Evolutionary conservation across 2,888 invertebrate genomes (phyloP), one percentile per base, ranked within the genome.

Genomic region (Drosophila glabriapex): DNA sequence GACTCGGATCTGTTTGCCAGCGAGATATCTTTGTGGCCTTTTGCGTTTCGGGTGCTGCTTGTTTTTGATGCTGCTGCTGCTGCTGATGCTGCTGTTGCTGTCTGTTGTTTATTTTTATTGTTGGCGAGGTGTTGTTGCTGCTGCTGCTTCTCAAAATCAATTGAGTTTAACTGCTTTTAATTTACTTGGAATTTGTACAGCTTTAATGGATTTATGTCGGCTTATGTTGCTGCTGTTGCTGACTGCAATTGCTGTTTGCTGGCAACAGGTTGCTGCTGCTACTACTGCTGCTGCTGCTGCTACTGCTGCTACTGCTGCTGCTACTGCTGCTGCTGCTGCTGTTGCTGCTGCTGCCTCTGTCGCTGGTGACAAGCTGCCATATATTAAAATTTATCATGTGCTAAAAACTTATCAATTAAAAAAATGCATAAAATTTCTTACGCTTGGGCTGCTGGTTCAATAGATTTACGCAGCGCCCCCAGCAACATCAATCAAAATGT

Each of bases 371-470:
- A 72, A 81, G 82, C 76, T 77, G 76, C 67, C 80, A 82, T 76
- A 83, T 83, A 87, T 84, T 84, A 89, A 91, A 92, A 92, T 92
- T 92, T 92, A 92, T 92, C 91, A 92, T 92, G 92, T 92, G 92
- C 86, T 92, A 92, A 92, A 92, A 92, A 91, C 91, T 91, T 91
- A 92, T 92, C 92, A 92, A 92, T 92, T 92, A 92, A 92, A 91
- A 85, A 83, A 84, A 88, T 91, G 92, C 91, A 91, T 91, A 89
- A 87, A 83, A 88, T 84, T 82, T 85, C 75, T 68, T 69, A 54
- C 70, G 76, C 80, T 54, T 75, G 25, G 31, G 66, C 49, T 69
- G 76, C 28, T 59, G 67, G 52, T 66, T 68, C 53, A 68, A 43
- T 39, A 62, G 67, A 60, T 60, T 73, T 61, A 66, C 72, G 66